Percentiles rank a stretch among this genome's conserved stretches.
phyloP scores from a whole-genome alignment of 2,113 vertebrate species.

The Narcine bancroftii region DNA sequence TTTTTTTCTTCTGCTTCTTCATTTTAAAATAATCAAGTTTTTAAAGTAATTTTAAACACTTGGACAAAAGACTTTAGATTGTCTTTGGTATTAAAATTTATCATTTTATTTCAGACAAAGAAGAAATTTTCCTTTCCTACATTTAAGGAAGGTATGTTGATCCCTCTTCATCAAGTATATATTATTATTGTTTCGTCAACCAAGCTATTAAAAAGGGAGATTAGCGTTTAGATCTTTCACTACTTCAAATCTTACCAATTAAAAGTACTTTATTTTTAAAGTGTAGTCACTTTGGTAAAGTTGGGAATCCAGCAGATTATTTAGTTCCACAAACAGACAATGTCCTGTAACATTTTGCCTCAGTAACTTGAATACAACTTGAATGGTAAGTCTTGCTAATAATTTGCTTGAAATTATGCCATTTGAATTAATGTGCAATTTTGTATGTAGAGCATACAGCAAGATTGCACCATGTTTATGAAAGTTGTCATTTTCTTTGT shows the following conservation, averaged over 20 bases:
- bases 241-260: neutral
- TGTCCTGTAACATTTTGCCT: neutral
- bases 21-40: slow-evolving; percentile 41
- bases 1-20: too few relatives aligned
- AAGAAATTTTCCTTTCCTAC: slow-evolving; percentile 51
- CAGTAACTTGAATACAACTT: neutral
- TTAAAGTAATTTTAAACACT: slow-evolving; percentile 38
- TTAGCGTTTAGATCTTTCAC: neutral
- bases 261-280: neutral
- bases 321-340: neutral
- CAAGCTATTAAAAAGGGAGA: neutral
- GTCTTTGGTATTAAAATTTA: neutral
- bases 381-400: neutral
- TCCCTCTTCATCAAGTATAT: neutral
- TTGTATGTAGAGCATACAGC: neutral
- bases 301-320: neutral
- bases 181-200: neutral
- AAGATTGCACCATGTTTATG: neutral
- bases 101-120: slow-evolving; percentile 54
- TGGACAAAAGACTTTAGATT: neutral
- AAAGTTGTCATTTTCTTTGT: neutral
- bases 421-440: neutral
- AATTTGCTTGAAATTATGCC: neutral
- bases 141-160: slow-evolving; percentile 74
- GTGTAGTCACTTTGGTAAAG: neutral